These are phyloP conservation scores for Maconellicoccus hirsutus DNA, from an alignment of 1,140 invertebrate genomes.

Conservation along the genomic window DNA sequence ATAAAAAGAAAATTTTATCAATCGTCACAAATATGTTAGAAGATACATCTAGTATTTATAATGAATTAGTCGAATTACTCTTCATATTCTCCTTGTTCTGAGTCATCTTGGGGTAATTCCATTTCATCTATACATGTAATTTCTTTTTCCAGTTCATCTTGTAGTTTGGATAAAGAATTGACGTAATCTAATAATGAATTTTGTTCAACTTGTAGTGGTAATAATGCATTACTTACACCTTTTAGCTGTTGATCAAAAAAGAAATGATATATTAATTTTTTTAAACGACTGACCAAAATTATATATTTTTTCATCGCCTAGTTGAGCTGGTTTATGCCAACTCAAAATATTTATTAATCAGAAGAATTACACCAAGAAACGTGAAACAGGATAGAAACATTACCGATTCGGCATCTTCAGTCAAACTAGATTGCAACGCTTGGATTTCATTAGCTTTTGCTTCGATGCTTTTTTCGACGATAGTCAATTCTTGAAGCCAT, in stretches of 20 bases:
- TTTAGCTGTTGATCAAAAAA: not conserved
- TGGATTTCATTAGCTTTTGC: not conserved
- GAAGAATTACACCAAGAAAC: too few relatives aligned
- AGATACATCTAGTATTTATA: not conserved
- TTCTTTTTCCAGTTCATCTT: slow-evolving; percentile 12
- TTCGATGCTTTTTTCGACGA: not conserved
- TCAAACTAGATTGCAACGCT: not conserved
- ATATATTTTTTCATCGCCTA: too few relatives aligned
- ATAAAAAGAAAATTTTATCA: too few relatives aligned
- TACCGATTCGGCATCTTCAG: not conserved
- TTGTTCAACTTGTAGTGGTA: slow-evolving; percentile 11
- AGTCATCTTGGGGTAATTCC: not conserved
- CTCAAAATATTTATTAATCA: too few relatives aligned
- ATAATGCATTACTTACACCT: not conserved
- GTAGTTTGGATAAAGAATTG: not conserved
- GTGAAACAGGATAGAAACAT: not conserved
- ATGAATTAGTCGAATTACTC: not conserved
- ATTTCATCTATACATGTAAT: not conserved
- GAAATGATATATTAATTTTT: not conserved
- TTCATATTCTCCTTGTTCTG: not conserved
- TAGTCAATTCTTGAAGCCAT: not conserved
- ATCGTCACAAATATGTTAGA: not conserved
- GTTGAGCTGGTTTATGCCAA: too few relatives aligned
- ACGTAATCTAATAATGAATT: not conserved
- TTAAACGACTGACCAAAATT: not conserved